Percentiles rank a stretch among this genome's conserved stretches.
Evolutionary conservation across 2,888 invertebrate genomes (phyloP).

Genomic region (Lacanobia oleracea): DNA sequence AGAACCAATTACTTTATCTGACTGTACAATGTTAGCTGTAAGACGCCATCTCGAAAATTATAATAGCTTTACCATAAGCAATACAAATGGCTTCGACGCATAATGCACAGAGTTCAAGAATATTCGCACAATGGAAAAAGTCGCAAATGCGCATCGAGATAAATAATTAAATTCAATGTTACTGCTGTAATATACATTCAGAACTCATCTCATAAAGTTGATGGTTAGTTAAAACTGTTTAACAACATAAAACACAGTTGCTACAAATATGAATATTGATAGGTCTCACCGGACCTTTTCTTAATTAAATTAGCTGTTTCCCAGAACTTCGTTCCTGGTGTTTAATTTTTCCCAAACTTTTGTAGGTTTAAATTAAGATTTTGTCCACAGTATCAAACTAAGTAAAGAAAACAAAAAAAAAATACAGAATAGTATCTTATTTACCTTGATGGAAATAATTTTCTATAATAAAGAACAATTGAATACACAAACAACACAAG

Average conservation of each 20-base stretch:
- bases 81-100: constrained; percentile 5
- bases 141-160: constrained; percentile 34
- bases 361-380: not conserved
- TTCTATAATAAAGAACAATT: not conserved
- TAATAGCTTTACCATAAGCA: constrained; percentile 3
- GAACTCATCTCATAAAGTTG: not conserved
- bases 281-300: not conserved
- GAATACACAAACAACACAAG: not conserved
- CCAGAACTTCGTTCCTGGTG: not conserved
- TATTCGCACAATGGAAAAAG: constrained; percentile 13
- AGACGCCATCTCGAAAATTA: not conserved
- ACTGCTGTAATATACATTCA: not conserved
- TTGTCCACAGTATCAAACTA: not conserved
- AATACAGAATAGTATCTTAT: not conserved
- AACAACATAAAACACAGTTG: not conserved
- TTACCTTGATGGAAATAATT: constrained; percentile 1
- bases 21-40: not conserved
- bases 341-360: not conserved
- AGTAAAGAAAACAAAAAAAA: not conserved
- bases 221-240: not conserved
- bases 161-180: not conserved
- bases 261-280: too few relatives aligned
- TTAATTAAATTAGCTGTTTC: not conserved
- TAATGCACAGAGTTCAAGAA: constrained; percentile 16
- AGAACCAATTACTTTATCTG: not conserved